Percentiles rank a stretch among this genome's conserved stretches.
Evolutionary conservation across 2,113 vertebrate species (phyloP).

Genomic region (Lucifuga dentata): DNA sequence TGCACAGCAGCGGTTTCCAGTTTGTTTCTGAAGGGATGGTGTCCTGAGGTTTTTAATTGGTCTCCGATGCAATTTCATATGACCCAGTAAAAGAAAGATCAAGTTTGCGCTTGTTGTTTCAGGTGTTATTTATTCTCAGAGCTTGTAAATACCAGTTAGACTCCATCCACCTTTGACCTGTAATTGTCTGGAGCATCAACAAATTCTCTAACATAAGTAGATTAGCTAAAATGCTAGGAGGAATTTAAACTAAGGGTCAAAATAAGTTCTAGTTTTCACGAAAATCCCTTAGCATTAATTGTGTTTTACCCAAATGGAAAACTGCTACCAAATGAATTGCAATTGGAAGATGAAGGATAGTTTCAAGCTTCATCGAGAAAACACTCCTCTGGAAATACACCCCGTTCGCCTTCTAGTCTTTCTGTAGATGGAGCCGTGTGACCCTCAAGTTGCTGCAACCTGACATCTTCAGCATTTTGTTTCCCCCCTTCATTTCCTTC

Average conservation of each 20-base stretch:
- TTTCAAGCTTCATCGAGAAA: too few species aligned
- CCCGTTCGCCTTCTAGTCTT: background rate
- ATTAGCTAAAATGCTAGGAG: background rate
- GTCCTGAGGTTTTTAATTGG: slow-evolving; percentile 47
- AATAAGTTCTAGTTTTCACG: background rate
- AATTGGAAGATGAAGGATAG: background rate
- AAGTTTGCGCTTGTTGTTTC: slow-evolving; percentile 33
- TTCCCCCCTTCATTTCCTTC: slow-evolving; percentile 53
- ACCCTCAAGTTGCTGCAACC: slow-evolving; percentile 14
- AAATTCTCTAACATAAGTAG: slow-evolving; percentile 19
- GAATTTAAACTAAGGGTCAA: slow-evolving; percentile 25
- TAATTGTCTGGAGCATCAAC: slow-evolving; percentile 19
- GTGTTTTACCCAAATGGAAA: background rate
- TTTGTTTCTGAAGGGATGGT: background rate
- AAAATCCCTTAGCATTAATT: too few species aligned
- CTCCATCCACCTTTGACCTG: slow-evolving; percentile 18
- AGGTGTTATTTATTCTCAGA: slow-evolving; percentile 47
- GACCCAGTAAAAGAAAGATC: slow-evolving; percentile 20
- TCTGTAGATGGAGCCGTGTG: slow-evolving; percentile 6
- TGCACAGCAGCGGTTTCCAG: background rate
- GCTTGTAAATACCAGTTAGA: slow-evolving; percentile 27
- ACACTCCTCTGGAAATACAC: too few species aligned
- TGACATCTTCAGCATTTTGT: slow-evolving; percentile 36
- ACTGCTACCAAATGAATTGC: background rate
- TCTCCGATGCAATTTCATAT: slow-evolving; percentile 29